phyloP scores from a whole-genome alignment of 1,140 invertebrate genomes.

The Coboldia fuscipes region DNA sequence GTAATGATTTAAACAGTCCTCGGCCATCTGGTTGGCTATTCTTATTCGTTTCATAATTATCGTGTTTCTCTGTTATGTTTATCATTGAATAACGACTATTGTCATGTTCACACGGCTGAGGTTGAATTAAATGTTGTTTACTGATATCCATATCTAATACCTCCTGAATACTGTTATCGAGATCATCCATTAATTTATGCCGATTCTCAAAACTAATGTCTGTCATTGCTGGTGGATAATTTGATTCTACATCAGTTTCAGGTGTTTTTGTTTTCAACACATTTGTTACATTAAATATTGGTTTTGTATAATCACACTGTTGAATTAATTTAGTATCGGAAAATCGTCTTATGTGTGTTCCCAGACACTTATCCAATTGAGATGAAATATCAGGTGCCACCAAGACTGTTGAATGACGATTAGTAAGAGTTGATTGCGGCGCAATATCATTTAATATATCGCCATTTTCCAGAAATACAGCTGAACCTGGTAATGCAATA shows the following conservation, averaged over 20 bases:
- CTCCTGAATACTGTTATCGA: conserved; percentile 24
- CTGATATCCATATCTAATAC: conserved; percentile 29
- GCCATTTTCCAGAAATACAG: conserved; percentile 20
- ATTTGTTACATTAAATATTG: conserved; percentile 2
- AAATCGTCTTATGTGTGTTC: conserved; percentile 18
- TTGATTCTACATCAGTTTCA: not conserved
- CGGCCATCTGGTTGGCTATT: conserved; percentile 4
- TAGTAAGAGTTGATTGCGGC: conserved; percentile 14
- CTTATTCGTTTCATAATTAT: not conserved
- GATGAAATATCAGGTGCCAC: conserved; percentile 10
- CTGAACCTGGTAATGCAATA: conserved; percentile 17
- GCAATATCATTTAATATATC: conserved; percentile 18
- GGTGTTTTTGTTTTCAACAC: not conserved
- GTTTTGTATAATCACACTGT: conserved; percentile 2
- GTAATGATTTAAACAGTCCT: conserved; percentile 31
- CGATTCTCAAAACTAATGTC: conserved; percentile 20
- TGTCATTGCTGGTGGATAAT: conserved; percentile 7
- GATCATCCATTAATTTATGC: too few species aligned
- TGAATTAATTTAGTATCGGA: conserved; percentile 24
- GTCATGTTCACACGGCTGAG: too few species aligned
- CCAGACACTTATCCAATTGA: conserved; percentile 8
- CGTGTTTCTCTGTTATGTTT: too few species aligned
- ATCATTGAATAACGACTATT: too few species aligned
- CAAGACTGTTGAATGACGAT: conserved; percentile 14
- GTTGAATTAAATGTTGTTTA: too few species aligned